Evolutionary conservation across 1,140 invertebrate species (phyloP).

Genomic region (Drosophila albomicans): DNA sequence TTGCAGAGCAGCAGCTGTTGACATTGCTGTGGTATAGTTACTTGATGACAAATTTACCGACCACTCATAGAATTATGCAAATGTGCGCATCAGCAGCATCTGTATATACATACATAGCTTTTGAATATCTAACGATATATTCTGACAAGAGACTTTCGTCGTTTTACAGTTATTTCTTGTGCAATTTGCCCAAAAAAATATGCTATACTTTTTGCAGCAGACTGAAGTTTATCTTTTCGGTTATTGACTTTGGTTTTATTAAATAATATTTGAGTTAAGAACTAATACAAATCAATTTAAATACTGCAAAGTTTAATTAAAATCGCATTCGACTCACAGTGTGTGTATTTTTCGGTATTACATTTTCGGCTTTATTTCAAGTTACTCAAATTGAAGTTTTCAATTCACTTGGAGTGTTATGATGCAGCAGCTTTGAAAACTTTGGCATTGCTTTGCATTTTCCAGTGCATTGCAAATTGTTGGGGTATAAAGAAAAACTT

Average conservation of each 20-base stretch:
- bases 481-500: conserved; percentile 6
- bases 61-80: conserved; percentile 45
- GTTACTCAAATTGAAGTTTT: conserved; percentile 7
- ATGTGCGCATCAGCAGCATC: conserved; percentile 21
- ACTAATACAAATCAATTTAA: neutral
- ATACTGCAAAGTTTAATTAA: neutral
- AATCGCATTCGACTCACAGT: neutral
- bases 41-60: conserved; percentile 38
- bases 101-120: conserved; percentile 9
- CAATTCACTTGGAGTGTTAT: conserved; percentile 4
- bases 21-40: conserved; percentile 27
- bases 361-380: conserved; percentile 5
- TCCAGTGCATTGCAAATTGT: conserved; percentile 5
- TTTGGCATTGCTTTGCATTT: conserved; percentile 18
- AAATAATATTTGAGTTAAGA: too few species aligned
- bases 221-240: too few species aligned
- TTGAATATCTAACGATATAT: conserved; percentile 33
- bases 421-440: conserved; percentile 5
- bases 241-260: too few species aligned
- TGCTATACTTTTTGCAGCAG: neutral
- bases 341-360: neutral
- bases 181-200: neutral
- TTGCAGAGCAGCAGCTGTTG: conserved; percentile 32
- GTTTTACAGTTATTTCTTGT: conserved; percentile 3
- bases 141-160: neutral